These are phyloP conservation scores for Caenorhabditis japonica DNA, from an alignment of 2,888 invertebrate species.

Conservation along the genomic window DNA sequence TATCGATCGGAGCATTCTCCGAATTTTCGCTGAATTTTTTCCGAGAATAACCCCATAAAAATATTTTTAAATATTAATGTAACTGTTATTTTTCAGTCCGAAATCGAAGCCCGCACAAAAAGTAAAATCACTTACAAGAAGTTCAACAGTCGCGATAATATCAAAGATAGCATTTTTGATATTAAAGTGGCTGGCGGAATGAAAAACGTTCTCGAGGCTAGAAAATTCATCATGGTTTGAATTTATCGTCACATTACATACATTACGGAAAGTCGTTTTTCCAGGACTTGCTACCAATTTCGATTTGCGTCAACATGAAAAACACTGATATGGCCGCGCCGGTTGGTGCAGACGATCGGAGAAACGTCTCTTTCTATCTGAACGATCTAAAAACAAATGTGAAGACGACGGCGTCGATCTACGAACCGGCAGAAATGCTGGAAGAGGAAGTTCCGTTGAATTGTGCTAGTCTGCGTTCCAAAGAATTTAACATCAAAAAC, in stretches of 20 bases:
- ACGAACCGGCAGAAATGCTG: slow-evolving; percentile 24
- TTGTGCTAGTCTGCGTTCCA: slow-evolving; percentile 27
- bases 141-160: slow-evolving; percentile 8
- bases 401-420: slow-evolving; percentile 17
- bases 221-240: slow-evolving; percentile 31
- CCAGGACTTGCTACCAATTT: slow-evolving; percentile 38
- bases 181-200: slow-evolving; percentile 9
- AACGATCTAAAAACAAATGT: neutral
- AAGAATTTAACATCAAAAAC: slow-evolving; percentile 42
- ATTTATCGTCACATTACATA: neutral
- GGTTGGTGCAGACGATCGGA: neutral
- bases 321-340: slow-evolving; percentile 30
- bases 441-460: slow-evolving; percentile 20
- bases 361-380: neutral
- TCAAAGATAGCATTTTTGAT: slow-evolving; percentile 1
- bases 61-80: no score
- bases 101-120: slow-evolving; percentile 10
- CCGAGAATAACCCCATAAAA: no score
- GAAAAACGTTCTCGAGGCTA: slow-evolving; percentile 29
- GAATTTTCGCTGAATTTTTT: no score
- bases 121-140: slow-evolving; percentile 19
- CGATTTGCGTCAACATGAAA: slow-evolving; percentile 30
- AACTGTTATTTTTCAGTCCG: slow-evolving; percentile 2
- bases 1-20: no score
- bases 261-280: neutral